Percentiles rank a stretch among this genome's conserved stretches.
Evolutionary conservation across 2,797 vertebrate species (phyloP).

Genomic region (Phoxinus dragarum): DNA sequence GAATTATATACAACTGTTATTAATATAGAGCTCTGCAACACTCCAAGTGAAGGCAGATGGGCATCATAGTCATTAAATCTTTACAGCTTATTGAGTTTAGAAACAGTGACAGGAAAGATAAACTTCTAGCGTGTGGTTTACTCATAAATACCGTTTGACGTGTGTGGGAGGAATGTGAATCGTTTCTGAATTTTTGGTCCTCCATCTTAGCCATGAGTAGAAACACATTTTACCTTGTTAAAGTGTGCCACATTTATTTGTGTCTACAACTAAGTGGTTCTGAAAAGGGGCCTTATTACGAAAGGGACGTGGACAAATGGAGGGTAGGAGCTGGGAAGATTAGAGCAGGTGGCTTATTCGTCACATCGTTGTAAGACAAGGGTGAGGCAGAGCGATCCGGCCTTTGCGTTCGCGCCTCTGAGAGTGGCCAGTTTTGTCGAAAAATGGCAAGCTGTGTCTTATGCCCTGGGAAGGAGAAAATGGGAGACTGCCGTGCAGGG

Average conservation of each 20-base stretch:
- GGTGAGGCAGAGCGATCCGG: slow-evolving; percentile 4
- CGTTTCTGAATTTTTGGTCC: slow-evolving; percentile 1
- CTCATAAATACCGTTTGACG: slow-evolving; percentile 12
- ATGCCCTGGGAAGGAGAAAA: slow-evolving; percentile 48
- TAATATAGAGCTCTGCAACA: slow-evolving; percentile 21
- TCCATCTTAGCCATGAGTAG: slow-evolving; percentile 8
- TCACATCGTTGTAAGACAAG: slow-evolving; percentile 1
- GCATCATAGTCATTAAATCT: slow-evolving; percentile 42
- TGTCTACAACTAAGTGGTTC: slow-evolving; percentile 24
- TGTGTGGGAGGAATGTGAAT: slow-evolving; percentile 31
- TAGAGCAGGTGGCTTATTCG: slow-evolving; percentile 45
- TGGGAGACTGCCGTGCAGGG: neutral
- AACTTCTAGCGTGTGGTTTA: slow-evolving; percentile 19
- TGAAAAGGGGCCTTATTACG: slow-evolving; percentile 41
- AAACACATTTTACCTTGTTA: slow-evolving; percentile 35
- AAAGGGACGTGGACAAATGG: slow-evolving; percentile 19
- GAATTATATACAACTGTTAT: slow-evolving; percentile 39
- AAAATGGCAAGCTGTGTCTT: slow-evolving; percentile 6
- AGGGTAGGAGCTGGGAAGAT: neutral
- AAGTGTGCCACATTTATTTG: slow-evolving; percentile 38
- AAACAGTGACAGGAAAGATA: slow-evolving; percentile 47
- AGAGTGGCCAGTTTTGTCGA: neutral
- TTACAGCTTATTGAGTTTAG: slow-evolving; percentile 49
- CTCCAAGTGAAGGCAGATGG: slow-evolving; percentile 38
- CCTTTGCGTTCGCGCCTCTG: slow-evolving; percentile 38